Evolutionary conservation across 2,888 invertebrate genomes (phyloP), one percentile per base, ranked within the genome.

Genomic region (Thumatha senex): DNA sequence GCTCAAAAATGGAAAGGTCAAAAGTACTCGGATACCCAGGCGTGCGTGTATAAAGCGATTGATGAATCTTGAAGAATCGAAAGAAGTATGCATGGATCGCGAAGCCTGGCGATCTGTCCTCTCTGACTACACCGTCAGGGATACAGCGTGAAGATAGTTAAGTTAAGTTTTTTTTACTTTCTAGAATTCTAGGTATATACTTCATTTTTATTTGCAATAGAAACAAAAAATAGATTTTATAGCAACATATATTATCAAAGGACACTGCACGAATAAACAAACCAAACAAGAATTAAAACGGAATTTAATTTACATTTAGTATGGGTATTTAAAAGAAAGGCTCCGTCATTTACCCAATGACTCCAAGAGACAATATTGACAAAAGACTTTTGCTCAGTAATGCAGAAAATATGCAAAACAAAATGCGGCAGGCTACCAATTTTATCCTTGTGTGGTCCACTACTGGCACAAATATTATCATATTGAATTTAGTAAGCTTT

Each of bases 391-490:
- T 71, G 80, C 70, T 77, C 76, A 72, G 80, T 84, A 83, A 86
- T 86, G 85, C 82, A 83, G 82, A 83, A 86, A 86, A 87, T 87
- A 88, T 88, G 86, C 85, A 88, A 86, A 88, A 76, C 76, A 70
- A 82, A 71, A 78, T 67, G 70, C 72, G 56, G 54, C 65, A 62
- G 67, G 65, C 78, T 72, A 74, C 76, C 78, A 74, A 81, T 78
- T 78, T 76, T 62, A 70, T 63, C 77, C 76, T 71, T 84, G 84
- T 86, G 85, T 86, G 86, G 84, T 83, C 84, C 67, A 67, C 65
- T 61, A 70, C 72, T 67, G 72, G 67, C 71, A 67, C 66, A 66
- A 70, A 71, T 76, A 76, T 76, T 74, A 72, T 69, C 75, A 73
- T 70, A 74, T 70, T 73, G 70, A 72, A 77, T 78, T 74, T 56